phyloP scores from a whole-genome alignment of 2,113 vertebrate species.

The Rhinopomastus cyanomelas region DNA sequence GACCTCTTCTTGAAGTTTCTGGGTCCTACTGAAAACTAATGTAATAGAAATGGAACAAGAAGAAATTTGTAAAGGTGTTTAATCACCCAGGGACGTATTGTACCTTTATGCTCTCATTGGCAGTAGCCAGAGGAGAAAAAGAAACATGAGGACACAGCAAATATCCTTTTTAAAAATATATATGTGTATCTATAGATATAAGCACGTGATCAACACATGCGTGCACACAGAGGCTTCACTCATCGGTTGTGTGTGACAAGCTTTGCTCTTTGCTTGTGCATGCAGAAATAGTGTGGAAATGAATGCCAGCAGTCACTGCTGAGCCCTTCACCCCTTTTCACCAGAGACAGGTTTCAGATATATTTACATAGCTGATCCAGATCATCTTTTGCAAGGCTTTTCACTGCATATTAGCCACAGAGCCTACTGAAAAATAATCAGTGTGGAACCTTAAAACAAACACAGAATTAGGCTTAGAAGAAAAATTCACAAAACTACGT shows the following conservation, averaged over 20 bases:
- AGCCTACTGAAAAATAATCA: background rate
- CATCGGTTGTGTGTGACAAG: background rate
- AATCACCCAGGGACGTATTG: background rate
- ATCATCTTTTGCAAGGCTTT: background rate
- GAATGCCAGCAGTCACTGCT: background rate
- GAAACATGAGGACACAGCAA: background rate
- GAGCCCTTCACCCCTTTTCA: background rate
- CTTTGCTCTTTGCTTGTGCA: background rate
- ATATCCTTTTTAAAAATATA: background rate
- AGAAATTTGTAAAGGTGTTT: background rate
- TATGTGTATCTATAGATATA: background rate
- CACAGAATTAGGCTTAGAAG: slow-evolving; percentile 34
- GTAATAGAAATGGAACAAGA: background rate
- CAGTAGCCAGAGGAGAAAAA: background rate
- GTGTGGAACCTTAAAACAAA: background rate
- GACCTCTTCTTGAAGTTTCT: background rate
- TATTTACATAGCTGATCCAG: background rate
- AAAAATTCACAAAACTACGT: background rate
- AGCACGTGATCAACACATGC: background rate
- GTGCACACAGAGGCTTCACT: fast-evolving
- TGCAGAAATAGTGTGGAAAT: background rate
- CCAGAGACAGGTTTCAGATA: background rate
- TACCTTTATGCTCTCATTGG: background rate
- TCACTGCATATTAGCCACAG: background rate
- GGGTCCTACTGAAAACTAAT: background rate